Base-by-base conservation (phyloP, 92 coral and sea anemone genomes). In the Epizoanthus scotinus region DNA sequence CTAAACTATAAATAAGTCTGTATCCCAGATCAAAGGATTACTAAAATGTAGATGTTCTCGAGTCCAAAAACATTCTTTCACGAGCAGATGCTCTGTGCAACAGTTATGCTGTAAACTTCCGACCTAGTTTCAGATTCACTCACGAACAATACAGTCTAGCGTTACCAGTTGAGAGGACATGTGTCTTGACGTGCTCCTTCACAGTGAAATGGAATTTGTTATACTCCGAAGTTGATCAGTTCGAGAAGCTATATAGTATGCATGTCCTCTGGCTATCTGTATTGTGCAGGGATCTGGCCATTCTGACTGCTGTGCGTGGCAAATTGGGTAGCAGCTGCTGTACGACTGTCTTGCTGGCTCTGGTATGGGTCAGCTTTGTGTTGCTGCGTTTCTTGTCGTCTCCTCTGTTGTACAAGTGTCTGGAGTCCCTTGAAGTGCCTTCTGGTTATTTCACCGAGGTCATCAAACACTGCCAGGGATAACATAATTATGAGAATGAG, bases 351-450 rank as follows among this genome's bases (percentile, higher is more conserved):
- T 74, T 74, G 38, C 13, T 18, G 52, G 54, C 61, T 31, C 55
- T 57, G 80, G 25, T 58, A 44, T 7, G 25, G 7, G 40, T 57
- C 64, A 63, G 24, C 60, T 36, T 55, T 27, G 1, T 70, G 55
- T 27, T 79, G 42, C 29, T 66, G 69, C 56, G 70, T 49, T n/a
- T 71, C 72, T 15, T 54, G 82, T 17, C 24, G 58, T 52, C 90
- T 77, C 67, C 86, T 87, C 68, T 92, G 97, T 38, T 89, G 89
- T 42, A 87, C 86, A 42, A 95, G 67, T 10, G 91, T 88, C 72
- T 92, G 98, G 53, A 95, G 83, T 79, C 91, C 98, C 63, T 83
- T 92, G 77, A 95, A 95, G 65, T 95, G 98, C 19, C 97, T 90
- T 25, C 97, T 88, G 20, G 97, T 89, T 70, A 91, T 82, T 73